Conservation (phyloP, 30 jellyfish, hydroid and myxozoan species). For the Cassiopea xamachana region DNA sequence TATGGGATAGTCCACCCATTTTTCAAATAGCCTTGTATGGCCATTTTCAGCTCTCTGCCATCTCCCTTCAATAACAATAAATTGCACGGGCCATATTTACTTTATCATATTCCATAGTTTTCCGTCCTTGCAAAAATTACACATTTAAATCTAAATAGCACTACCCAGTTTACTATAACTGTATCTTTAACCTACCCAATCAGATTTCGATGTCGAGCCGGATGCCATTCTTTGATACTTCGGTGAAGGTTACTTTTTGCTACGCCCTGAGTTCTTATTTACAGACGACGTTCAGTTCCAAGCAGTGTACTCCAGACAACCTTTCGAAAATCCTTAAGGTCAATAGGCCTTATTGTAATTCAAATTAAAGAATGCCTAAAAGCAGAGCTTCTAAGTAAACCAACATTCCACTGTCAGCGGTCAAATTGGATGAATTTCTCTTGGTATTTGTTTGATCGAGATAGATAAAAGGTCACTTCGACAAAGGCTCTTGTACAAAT, state of each 20-base stretch:
- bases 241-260: neutral
- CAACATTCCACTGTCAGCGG: slow-evolving; percentile 2
- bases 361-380: slow-evolving; percentile 18
- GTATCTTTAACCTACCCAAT: slow-evolving; percentile 23
- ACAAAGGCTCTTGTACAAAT: slow-evolving; percentile 1
- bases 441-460: slow-evolving; percentile 3
- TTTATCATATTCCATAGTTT: too few species aligned
- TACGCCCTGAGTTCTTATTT: slow-evolving; percentile 1
- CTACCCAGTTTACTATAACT: too few species aligned
- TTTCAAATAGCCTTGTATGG: too few species aligned
- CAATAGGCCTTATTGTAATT: slow-evolving; percentile 37
- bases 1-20: too few species aligned
- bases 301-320: neutral
- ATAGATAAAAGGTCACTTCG: slow-evolving; percentile 6
- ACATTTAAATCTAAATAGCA: too few species aligned
- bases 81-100: too few species aligned
- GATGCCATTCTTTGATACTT: slow-evolving; percentile 13
- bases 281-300: neutral
- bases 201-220: slow-evolving; percentile 14
- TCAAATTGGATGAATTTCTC: slow-evolving; percentile 35
- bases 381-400: slow-evolving; percentile 32
- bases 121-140: too few species aligned
- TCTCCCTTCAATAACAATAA: too few species aligned
- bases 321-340: slow-evolving; percentile 32
- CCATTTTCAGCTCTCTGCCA: too few species aligned